These are phyloP conservation scores for Tympanuchus pallidicinctus DNA, from an alignment of 2,113 vertebrate species.

Conservation along the genomic window DNA sequence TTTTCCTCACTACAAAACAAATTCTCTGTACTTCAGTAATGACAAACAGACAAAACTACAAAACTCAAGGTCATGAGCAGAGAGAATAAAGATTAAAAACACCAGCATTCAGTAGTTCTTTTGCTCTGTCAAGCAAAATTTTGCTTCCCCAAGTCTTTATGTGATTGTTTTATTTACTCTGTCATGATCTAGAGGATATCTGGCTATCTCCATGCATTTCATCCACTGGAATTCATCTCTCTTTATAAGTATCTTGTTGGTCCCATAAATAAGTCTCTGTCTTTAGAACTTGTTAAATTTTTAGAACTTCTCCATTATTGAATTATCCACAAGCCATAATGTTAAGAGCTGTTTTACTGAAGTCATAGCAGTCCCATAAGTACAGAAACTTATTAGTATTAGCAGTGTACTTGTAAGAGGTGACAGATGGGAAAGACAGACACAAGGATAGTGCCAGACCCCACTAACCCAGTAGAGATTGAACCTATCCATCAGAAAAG, in stretches of 20 bases:
- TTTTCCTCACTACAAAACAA: not conserved
- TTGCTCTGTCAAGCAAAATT: not conserved
- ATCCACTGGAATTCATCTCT: not conserved
- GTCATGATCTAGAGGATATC: not conserved
- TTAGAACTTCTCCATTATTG: slow-evolving; percentile 24
- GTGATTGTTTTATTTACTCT: not conserved
- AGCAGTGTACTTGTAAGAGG: slow-evolving; percentile 31
- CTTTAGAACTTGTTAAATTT: not conserved
- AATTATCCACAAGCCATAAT: slow-evolving; percentile 28
- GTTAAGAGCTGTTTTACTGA: slow-evolving; percentile 22
- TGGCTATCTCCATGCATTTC: not conserved
- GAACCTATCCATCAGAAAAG: slow-evolving; percentile 59
- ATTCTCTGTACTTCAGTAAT: not conserved
- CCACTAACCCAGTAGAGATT: slow-evolving; percentile 47
- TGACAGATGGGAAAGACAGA: slow-evolving; percentile 49
- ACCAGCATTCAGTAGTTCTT: not conserved
- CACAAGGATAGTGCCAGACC: slow-evolving; percentile 29
- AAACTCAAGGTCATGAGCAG: not conserved
- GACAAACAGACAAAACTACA: not conserved
- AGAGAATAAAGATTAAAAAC: slow-evolving; percentile 6
- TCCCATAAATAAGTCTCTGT: not conserved
- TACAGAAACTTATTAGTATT: slow-evolving; percentile 11
- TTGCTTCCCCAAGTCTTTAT: not conserved
- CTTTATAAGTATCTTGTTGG: not conserved
- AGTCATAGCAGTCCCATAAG: not conserved